Percentiles rank a stretch among this genome's conserved stretches.
phyloP scores from a whole-genome alignment of 1,140 invertebrate species.

The Ruditapes philippinarum region DNA sequence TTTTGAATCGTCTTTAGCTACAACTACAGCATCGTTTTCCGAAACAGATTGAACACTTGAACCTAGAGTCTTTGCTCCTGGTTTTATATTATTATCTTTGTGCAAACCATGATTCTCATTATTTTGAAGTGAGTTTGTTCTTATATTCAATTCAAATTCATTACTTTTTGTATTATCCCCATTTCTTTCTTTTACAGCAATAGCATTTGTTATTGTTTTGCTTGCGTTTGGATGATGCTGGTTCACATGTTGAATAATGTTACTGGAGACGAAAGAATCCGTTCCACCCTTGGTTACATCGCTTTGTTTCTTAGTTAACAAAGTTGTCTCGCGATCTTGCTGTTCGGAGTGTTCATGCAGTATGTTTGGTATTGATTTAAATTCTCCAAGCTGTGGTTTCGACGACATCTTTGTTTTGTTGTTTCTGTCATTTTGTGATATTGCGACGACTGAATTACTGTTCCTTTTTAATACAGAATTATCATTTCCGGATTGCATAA shows the following conservation, averaged over 20 bases:
- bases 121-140: not conserved
- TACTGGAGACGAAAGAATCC: no score
- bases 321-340: no score
- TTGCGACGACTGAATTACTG: no score
- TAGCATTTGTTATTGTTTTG: no score
- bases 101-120: not conserved
- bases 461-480: not conserved
- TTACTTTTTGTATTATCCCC: no score
- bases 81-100: not conserved
- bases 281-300: no score
- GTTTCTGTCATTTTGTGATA: not conserved
- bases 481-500: not conserved
- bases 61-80: not conserved
- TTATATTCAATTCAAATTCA: not conserved
- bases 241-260: no score
- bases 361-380: no score
- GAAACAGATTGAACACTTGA: not conserved
- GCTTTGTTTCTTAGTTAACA: no score
- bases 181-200: no score
- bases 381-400: not conserved
- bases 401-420: not conserved
- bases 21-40: not conserved
- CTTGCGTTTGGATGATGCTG: no score
- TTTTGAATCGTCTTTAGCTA: not conserved
- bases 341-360: not conserved